Percentiles rank a stretch among this genome's conserved stretches.
Evolutionary conservation across 64 coral and sea anemone species (phyloP).

Genomic region (Montipora sp.): DNA sequence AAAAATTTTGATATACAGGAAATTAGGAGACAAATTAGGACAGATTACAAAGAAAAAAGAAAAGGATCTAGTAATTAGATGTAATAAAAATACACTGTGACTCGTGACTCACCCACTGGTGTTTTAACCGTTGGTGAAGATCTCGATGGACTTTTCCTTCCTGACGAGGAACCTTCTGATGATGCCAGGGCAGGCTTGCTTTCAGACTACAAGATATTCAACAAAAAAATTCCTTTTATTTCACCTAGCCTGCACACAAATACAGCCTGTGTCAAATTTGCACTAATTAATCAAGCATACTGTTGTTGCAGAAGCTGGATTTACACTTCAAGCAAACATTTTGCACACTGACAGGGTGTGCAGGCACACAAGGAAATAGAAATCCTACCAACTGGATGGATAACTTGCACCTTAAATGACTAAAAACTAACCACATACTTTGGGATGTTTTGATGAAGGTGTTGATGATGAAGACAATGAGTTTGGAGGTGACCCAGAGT

Average conservation of each 20-base stretch:
- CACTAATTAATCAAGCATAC: too few species aligned
- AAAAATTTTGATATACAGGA: too few species aligned
- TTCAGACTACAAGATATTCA: slow-evolving; percentile 45
- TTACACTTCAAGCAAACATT: too few species aligned
- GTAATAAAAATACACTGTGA: not conserved
- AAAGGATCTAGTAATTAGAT: too few species aligned
- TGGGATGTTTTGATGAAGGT: slow-evolving; percentile 92
- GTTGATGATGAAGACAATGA: slow-evolving; percentile 91
- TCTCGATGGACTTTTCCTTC: slow-evolving; percentile 93
- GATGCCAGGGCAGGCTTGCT: slow-evolving; percentile 55
- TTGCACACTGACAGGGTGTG: too few species aligned
- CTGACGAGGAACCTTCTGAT: slow-evolving; percentile 68
- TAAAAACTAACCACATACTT: slow-evolving; percentile 5
- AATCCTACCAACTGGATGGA: too few species aligned
- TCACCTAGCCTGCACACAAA: too few species aligned
- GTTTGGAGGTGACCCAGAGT: slow-evolving; percentile 84
- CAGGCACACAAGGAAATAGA: too few species aligned
- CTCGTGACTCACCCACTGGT: slow-evolving; percentile 67
- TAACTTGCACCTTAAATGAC: not conserved
- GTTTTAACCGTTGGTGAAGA: slow-evolving; percentile 86
- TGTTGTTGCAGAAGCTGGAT: too few species aligned
- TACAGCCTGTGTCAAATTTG: too few species aligned
- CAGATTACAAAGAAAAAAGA: too few species aligned
- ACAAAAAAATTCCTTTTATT: not conserved
- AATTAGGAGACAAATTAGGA: too few species aligned